Evolutionary conservation across 2,797 vertebrate species (phyloP).

Genomic region (Liasis olivaceus): DNA sequence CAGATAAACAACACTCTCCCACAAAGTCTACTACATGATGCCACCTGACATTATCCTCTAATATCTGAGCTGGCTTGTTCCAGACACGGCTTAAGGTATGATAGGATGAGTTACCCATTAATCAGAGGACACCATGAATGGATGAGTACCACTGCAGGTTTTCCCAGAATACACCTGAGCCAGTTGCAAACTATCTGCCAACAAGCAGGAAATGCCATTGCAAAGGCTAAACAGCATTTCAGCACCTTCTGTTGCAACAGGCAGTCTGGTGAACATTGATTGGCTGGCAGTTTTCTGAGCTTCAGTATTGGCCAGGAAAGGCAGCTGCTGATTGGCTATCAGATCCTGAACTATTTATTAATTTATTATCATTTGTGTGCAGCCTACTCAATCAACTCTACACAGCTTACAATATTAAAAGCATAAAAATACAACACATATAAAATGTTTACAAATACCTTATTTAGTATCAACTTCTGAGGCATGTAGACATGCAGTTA

Average conservation of each 20-base stretch:
- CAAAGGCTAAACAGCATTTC: too few relatives aligned
- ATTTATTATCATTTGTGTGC: too few relatives aligned
- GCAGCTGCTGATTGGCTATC: not conserved
- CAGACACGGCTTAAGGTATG: not conserved
- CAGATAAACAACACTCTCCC: not conserved
- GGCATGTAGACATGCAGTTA: too few relatives aligned
- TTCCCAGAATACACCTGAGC: not conserved
- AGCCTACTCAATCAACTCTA: too few relatives aligned
- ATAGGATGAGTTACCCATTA: not conserved
- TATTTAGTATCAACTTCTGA: too few relatives aligned
- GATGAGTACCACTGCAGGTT: not conserved
- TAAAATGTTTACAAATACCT: too few relatives aligned
- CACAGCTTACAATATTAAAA: too few relatives aligned
- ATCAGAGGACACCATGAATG: not conserved
- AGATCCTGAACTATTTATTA: not conserved
- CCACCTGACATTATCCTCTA: not conserved
- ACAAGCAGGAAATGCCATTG: not conserved
- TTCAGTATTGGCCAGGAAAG: not conserved
- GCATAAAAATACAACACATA: too few relatives aligned
- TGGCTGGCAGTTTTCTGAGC: not conserved
- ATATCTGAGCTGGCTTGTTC: not conserved
- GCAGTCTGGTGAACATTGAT: not conserved
- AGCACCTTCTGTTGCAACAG: not conserved
- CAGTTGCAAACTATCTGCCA: not conserved
- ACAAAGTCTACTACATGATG: not conserved